Base-by-base conservation (phyloP, 2,888 invertebrate species). In the Sphinx pinastri region DNA sequence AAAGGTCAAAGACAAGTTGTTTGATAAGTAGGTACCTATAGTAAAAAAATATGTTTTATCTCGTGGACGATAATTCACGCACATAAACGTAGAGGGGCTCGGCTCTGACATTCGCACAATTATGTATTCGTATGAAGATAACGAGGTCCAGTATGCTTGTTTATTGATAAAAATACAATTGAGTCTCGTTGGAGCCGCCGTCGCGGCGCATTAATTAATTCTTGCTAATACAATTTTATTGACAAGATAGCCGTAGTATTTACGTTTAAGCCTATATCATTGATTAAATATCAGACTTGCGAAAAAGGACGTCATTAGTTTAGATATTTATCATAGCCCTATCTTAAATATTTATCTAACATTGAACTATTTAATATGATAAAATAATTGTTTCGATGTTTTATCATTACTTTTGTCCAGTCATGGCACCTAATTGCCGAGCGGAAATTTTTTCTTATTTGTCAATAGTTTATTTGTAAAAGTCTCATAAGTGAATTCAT, bases 51-150 rank as follows among this genome's bases (percentile, higher is more conserved):
- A 19, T 45, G 49, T 12, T 55, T 68, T 70, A 70, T 70, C 60
- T 49, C 16, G 31, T 55, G 67, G 55, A n/a, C 57, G 54, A 49
- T 68, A 52, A 66, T 31, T 31, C 25, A 59, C 47, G 45, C 49
- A 13, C 58, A 31, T 58, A 52, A 14, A 60, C 59, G 60, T 70
- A 70, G 57, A 71, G 69, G 74, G 77, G 76, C 76, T 76, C 74
- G 76, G 45, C 77, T 71, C 70, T 69, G 71, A 73, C 73, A 76
- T 70, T 57, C 59, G 31, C 51, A 59, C 13, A 58, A 31, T 68
- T 68, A 68, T 68, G 59, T n/a, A 7, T 38, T 38, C 8, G 10
- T 38, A n/a, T 11, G 45, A 14, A 68, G 68, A 68, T 68, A 60
- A 47, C 19, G 59, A 60, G 59, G 51, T 66, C 69, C 19, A 51